Base-by-base conservation (phyloP, 2,888 invertebrate genomes). In the Drosophila multiciliata region DNA sequence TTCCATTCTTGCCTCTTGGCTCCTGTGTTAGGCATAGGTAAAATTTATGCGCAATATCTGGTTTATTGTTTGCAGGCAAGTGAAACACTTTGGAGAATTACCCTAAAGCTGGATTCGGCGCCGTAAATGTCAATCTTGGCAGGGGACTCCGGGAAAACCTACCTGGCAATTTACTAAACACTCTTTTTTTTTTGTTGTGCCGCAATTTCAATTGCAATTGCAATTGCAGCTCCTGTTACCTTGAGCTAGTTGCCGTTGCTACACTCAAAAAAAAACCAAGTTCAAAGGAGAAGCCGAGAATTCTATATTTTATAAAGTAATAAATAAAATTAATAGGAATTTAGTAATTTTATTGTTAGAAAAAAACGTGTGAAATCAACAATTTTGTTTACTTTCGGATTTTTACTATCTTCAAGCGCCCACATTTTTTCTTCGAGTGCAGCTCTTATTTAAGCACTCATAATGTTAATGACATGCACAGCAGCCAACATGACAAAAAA, bases 401-500 rank as follows among this genome's bases (percentile, higher is more conserved):
- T 45, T 12, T 12, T 45, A 3, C 42, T 11, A 11, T 0, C 42
- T n/a, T n/a, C n/a, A 42, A 42, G 11, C 42, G 42, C 6, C n/a
- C 20, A 23, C 1, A 6, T 17, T 3, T 6, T 35, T 54, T 23
- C 17, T 35, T 45, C 23, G 9, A 54, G 35, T 54, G 35, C 64
- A 42, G 52, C 63, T 48, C 64, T 63, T 73, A 82, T 82, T 87
- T 82, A 85, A 80, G 83, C 80, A 72, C 90, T 87, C 91, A 90
- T 90, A 90, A 90, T 88, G 91, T 87, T 87, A 90, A 87, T 87
- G 87, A 90, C 87, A 88, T 90, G 90, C 90, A 89, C 74, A 54
- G 66, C 23, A 15, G 54, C 35, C 35, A 26, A 36, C 45, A n/a
- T 40, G 60, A 29, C 29, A 17, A 45, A 50, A 26, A 17, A 45